Percentiles rank a stretch among this genome's conserved stretches.
Conservation (phyloP, 2,113 vertebrate genomes). For the Galbula dea region DNA sequence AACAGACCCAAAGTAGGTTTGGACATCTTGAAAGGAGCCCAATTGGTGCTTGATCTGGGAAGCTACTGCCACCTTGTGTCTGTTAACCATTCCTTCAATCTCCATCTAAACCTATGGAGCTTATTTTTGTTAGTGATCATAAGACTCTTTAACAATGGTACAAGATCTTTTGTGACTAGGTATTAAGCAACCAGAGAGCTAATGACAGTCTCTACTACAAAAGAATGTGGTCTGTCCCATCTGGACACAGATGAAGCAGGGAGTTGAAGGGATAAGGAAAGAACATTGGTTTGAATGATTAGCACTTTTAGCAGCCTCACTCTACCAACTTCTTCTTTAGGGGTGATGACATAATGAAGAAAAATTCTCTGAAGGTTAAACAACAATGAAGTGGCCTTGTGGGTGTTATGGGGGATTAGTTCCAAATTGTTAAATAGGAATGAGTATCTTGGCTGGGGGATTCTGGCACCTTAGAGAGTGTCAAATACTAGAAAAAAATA, state of each 20-base stretch:
- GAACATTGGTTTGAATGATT: not conserved
- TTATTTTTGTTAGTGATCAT: not conserved
- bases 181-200: not conserved
- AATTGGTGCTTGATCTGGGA: not conserved
- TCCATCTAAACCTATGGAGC: not conserved
- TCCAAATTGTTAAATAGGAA: not conserved
- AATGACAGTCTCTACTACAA: not conserved
- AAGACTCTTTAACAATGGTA: not conserved
- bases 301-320: not conserved
- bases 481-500: too few species aligned
- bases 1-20: not conserved
- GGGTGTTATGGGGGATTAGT: not conserved
- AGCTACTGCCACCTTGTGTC: not conserved
- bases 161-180: not conserved
- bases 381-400: not conserved
- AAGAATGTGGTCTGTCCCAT: not conserved
- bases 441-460: not conserved
- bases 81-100: not conserved
- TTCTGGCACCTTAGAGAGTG: not conserved
- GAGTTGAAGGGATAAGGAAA: not conserved
- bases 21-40: not conserved
- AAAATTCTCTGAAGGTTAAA: not conserved
- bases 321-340: not conserved
- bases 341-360: not conserved
- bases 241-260: not conserved